Evolutionary conservation across 2,797 vertebrate genomes (phyloP).

Genomic region (Carapus acus): DNA sequence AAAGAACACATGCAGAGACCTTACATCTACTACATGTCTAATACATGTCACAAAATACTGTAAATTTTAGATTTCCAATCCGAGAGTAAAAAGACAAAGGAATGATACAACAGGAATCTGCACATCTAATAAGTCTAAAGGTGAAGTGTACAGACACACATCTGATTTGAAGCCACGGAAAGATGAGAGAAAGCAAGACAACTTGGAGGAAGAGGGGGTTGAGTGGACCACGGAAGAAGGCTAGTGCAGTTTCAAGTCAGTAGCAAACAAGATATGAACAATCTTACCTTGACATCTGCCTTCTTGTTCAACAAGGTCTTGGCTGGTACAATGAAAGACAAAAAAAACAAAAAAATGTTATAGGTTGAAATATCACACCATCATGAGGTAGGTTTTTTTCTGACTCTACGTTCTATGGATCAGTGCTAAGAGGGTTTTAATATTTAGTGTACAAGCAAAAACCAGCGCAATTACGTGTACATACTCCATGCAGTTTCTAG

Average conservation of each 20-base stretch:
- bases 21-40: too few relatives aligned
- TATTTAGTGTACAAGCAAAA: too few relatives aligned
- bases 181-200: neutral
- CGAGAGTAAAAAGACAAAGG: slow-evolving; percentile 1
- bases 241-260: neutral
- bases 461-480: too few relatives aligned
- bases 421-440: too few relatives aligned
- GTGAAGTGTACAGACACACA: slow-evolving; percentile 6
- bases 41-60: slow-evolving; percentile 2
- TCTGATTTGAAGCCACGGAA: slow-evolving; percentile 7
- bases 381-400: too few relatives aligned
- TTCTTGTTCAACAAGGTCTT: slow-evolving; percentile 82
- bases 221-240: neutral
- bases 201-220: slow-evolving; percentile 5
- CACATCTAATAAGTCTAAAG: neutral
- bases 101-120: slow-evolving; percentile 6
- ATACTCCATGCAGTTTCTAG: too few relatives aligned
- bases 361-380: slow-evolving; percentile 16
- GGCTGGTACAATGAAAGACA: slow-evolving; percentile 73
- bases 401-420: too few relatives aligned
- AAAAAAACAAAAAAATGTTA: slow-evolving; percentile 36
- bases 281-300: slow-evolving; percentile 78
- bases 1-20: too few relatives aligned
- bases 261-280: neutral
- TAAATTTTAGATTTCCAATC: too few relatives aligned